A percentile compares a stretch with the other conserved stretches of the same genome.
Evolutionary conservation across 2,113 vertebrate genomes (phyloP).

Genomic region (Laticauda colubrina): DNA sequence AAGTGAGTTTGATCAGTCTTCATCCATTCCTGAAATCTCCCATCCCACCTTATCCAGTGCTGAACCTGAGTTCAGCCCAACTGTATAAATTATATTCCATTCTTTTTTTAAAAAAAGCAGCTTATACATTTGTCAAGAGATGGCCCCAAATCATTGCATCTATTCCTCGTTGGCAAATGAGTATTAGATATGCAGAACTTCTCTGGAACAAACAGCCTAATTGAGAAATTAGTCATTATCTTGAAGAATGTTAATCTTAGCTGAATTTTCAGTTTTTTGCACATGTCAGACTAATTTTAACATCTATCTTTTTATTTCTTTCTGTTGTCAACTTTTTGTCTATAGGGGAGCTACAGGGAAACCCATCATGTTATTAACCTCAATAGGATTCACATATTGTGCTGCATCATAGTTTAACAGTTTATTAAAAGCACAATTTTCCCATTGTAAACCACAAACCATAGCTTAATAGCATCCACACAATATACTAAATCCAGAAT

Average conservation of each 20-base stretch:
- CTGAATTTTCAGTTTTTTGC: neutral
- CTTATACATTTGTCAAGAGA: neutral
- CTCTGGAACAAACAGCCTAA: neutral
- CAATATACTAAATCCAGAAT: neutral
- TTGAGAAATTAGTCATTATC: neutral
- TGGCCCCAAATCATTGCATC: neutral
- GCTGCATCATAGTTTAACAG: neutral
- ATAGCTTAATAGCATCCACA: neutral
- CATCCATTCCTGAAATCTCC: neutral
- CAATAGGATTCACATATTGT: neutral
- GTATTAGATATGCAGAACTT: neutral
- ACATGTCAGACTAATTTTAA: neutral
- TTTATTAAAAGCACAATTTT: neutral
- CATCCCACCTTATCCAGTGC: neutral
- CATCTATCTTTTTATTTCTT: neutral
- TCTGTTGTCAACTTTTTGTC: neutral
- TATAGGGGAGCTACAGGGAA: neutral
- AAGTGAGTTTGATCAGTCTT: neutral
- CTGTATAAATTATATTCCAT: neutral
- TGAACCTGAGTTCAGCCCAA: neutral
- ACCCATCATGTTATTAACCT: neutral
- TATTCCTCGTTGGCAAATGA: neutral
- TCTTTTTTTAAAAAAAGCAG: neutral
- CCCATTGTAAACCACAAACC: neutral
- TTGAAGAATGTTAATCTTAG: neutral